phyloP scores from a whole-genome alignment of 2,888 invertebrate species.

The Coelopa pilipes region DNA sequence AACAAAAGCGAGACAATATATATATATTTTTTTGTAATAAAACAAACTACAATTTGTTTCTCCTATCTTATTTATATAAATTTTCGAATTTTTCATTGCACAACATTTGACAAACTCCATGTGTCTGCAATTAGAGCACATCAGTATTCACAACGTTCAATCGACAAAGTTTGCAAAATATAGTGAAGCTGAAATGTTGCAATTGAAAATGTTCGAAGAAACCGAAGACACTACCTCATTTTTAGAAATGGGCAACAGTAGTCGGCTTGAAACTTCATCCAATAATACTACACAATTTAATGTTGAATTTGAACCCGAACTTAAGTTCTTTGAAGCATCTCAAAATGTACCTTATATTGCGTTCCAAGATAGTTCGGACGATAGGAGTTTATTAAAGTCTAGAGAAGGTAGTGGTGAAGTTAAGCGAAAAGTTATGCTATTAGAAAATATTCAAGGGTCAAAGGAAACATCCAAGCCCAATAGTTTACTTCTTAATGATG shows the following conservation, averaged over 20 bases:
- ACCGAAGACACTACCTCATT: slow-evolving; percentile 64
- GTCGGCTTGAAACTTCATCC: slow-evolving; percentile 50
- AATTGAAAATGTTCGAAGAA: slow-evolving; percentile 52
- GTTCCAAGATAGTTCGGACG: not conserved
- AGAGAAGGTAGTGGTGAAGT: slow-evolving; percentile 69
- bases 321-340: slow-evolving; percentile 18
- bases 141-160: slow-evolving; percentile 63
- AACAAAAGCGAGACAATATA: slow-evolving; percentile 13
- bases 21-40: slow-evolving; percentile 11
- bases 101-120: not conserved
- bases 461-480: slow-evolving; percentile 13
- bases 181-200: slow-evolving; percentile 63
- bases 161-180: slow-evolving; percentile 54
- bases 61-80: slow-evolving; percentile 15
- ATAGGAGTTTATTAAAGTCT: slow-evolving; percentile 46
- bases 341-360: not conserved
- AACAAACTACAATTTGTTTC: slow-evolving; percentile 20
- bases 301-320: slow-evolving; percentile 35
- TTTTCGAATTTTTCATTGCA: not conserved
- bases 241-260: slow-evolving; percentile 64
- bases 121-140: slow-evolving; percentile 55
- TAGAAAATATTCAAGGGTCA: slow-evolving; percentile 62
- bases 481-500: slow-evolving; percentile 8
- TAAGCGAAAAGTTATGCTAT: slow-evolving; percentile 69
- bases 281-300: slow-evolving; percentile 45